A percentile compares a stretch with the other conserved stretches of the same genome.
phyloP scores from a whole-genome alignment of 2,797 vertebrate species.

The Dicrostonyx torquatus region DNA sequence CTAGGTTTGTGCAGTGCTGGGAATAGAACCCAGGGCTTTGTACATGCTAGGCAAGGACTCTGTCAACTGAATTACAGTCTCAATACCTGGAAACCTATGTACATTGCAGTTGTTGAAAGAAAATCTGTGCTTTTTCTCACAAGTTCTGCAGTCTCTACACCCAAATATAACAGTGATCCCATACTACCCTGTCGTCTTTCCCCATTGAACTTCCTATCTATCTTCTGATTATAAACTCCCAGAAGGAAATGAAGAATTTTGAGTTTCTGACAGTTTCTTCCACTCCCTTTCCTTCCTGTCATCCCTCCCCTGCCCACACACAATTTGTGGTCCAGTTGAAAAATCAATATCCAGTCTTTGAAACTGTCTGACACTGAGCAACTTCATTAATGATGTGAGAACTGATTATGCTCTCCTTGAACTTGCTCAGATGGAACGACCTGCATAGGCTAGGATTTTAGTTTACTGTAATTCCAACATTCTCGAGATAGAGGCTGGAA shows the following conservation, averaged over 20 bases:
- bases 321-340: conserved; percentile 18
- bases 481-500: not conserved
- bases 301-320: not conserved
- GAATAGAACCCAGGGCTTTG: not conserved
- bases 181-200: not conserved
- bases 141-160: conserved; percentile 1
- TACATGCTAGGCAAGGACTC: not conserved
- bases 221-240: conserved; percentile 28
- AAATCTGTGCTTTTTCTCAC: conserved; percentile 33
- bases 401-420: not conserved
- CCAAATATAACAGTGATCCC: not conserved
- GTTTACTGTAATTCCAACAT: not conserved
- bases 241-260: conserved; percentile 44
- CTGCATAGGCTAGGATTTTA: not conserved
- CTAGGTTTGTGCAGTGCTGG: not conserved
- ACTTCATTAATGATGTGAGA: conserved; percentile 31
- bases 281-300: not conserved
- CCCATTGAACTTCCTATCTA: not conserved
- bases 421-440: conserved; percentile 13
- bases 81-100: conserved; percentile 6
- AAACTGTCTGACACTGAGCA: not conserved
- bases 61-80: not conserved
- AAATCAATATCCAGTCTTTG: conserved; percentile 51
- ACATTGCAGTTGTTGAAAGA: conserved; percentile 53
- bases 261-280: conserved; percentile 35